These are phyloP conservation scores for Pelmatolapia mariae DNA, from an alignment of 2,113 vertebrate species.

Conservation along the genomic window DNA sequence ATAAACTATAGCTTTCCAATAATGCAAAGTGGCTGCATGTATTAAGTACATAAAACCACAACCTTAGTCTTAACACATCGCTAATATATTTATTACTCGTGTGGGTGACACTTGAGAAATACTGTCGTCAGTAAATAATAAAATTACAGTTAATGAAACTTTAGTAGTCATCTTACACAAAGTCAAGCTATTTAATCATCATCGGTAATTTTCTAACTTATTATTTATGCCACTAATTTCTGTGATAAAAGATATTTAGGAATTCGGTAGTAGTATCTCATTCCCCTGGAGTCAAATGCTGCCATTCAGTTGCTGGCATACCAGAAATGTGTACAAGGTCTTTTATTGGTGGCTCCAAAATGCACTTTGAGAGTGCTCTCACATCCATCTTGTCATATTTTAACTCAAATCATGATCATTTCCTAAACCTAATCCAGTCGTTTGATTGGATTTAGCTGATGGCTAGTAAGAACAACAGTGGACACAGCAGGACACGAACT, in stretches of 20 bases:
- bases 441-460: not conserved
- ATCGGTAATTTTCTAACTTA: rapidly evolving
- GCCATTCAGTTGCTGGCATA: too few relatives aligned
- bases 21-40: not conserved
- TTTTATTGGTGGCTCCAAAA: not conserved
- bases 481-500: not conserved
- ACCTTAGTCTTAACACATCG: rapidly evolving
- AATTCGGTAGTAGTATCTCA: not conserved
- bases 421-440: not conserved
- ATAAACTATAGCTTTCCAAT: not conserved
- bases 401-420: not conserved
- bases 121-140: not conserved
- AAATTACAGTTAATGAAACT: not conserved
- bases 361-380: not conserved
- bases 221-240: not conserved
- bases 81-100: rapidly evolving
- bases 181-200: not conserved
- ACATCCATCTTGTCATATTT: not conserved
- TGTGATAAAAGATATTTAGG: not conserved
- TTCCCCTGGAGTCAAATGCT: not conserved
- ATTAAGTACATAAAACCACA: not conserved
- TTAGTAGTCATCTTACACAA: not conserved
- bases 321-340: not conserved
- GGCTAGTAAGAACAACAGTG: not conserved
- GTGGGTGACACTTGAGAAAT: not conserved